Conservation (phyloP, 64 coral and sea anemone species). For the Dendronephthya gigantea region DNA sequence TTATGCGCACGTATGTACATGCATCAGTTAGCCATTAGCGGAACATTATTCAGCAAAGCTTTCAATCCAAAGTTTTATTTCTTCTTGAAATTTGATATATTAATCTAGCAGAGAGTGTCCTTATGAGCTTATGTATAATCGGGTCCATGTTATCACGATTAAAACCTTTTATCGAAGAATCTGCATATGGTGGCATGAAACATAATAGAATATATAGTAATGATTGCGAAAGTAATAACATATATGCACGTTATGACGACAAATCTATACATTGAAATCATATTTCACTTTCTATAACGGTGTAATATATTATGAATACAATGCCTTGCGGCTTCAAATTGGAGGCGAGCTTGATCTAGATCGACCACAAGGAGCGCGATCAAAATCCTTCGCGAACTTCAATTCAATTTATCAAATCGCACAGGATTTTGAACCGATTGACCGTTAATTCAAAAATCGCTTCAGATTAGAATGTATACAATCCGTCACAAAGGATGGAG, state of each 20-base stretch:
- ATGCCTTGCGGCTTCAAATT: background rate
- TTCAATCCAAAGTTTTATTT: no score
- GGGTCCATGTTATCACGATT: no score
- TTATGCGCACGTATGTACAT: no score
- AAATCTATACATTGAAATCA: background rate
- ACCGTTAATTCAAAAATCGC: background rate
- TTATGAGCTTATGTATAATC: no score
- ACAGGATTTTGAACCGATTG: background rate
- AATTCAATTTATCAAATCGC: no score
- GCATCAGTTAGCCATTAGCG: no score
- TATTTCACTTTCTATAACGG: background rate
- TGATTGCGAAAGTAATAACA: background rate
- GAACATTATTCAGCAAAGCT: no score
- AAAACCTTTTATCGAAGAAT: no score
- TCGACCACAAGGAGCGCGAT: no score
- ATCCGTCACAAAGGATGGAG: background rate
- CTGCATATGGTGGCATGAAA: background rate
- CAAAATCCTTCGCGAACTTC: no score
- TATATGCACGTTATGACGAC: background rate
- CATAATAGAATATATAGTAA: background rate
- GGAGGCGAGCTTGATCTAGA: background rate
- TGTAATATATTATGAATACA: background rate
- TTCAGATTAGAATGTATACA: background rate
- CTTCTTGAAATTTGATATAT: no score
- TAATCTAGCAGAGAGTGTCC: no score